Evolutionary conservation across 2,797 vertebrate species (phyloP), one percentile per base, ranked within the genome.

Genomic region (Hylomyscus alleni): DNA sequence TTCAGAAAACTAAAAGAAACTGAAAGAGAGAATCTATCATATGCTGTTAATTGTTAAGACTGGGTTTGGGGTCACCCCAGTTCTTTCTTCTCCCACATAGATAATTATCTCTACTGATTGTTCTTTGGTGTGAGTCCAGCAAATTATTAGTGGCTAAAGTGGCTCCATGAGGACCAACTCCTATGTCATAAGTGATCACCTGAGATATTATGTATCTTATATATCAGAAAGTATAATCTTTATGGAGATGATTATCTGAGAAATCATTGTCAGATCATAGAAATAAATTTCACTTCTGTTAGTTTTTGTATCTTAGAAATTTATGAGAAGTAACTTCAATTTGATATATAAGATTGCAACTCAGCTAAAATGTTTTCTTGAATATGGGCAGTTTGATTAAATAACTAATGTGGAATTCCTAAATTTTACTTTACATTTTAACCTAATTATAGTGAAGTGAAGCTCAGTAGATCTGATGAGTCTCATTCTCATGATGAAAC

Each of bases 381-480:
- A 87, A 81, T 89, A 88, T 81, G 1, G 40, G 50, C 22, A 20
- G 8, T 62, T 85, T 95, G 47, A 44, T 11, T 65, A 81, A 90
- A 69, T 58, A 90, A 85, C 44, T 86, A 90, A 37, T 6, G 10
- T 88, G 15, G 22, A 6, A 40, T 62, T n/a, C 7, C 17, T 72
- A 54, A 95, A n/a, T 76, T 80, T 94, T 92, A 73, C 17, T 24
- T 81, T 91, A 22, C 8, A n/a, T 81, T 96, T 93, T 87, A 96
- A 34, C 69, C 54, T 31, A 88, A 31, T 88, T 56, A 69, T 37
- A 62, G 3, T n/a, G 1, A 88, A 20, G 20, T 12, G 20, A 40
- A n/a, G 2, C 58, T 89, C 60, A 47, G n/a, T 75, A 81, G 4
- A 69, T 13, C 19, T 44, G 1, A 1, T 85, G n/a, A 34, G 12